These are phyloP conservation scores for Aviceda subcristata DNA, from an alignment of 2,113 vertebrate species.

Conservation along the genomic window DNA sequence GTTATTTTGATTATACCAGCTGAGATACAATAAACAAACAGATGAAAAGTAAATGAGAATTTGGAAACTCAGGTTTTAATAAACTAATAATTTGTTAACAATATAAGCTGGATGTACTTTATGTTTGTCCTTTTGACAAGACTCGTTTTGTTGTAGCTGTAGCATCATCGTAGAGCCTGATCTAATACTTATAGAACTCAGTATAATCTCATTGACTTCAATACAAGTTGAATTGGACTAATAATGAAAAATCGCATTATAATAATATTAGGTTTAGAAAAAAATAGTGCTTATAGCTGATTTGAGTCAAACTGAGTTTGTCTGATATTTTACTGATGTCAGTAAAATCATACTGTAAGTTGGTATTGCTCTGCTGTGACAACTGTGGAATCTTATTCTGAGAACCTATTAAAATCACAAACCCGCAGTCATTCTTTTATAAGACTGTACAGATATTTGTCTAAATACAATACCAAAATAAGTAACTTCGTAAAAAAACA, in stretches of 20 bases:
- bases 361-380: slow-evolving; percentile 44
- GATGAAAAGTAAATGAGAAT: slow-evolving; percentile 32
- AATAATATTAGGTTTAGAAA: slow-evolving; percentile 56
- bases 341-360: slow-evolving; percentile 46
- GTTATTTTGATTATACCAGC: neutral
- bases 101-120: neutral
- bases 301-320: slow-evolving; percentile 60
- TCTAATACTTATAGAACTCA: slow-evolving; percentile 49
- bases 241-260: slow-evolving; percentile 62
- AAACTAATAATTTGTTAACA: slow-evolving; percentile 28
- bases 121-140: slow-evolving; percentile 32
- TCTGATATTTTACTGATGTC: slow-evolving; percentile 62
- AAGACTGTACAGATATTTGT: neutral
- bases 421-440: neutral
- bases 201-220: slow-evolving; percentile 62
- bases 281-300: slow-evolving; percentile 64
- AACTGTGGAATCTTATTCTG: slow-evolving; percentile 9
- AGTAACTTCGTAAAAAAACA: neutral
- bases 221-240: slow-evolving; percentile 61
- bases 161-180: slow-evolving; percentile 18
- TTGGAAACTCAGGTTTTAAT: slow-evolving; percentile 31
- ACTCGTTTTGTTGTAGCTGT: slow-evolving; percentile 15
- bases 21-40: slow-evolving; percentile 25
- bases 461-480: neutral
- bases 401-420: slow-evolving; percentile 45